These are phyloP conservation scores for Antheraea pernyi DNA, from an alignment of 1,140 invertebrate genomes.

Conservation along the genomic window DNA sequence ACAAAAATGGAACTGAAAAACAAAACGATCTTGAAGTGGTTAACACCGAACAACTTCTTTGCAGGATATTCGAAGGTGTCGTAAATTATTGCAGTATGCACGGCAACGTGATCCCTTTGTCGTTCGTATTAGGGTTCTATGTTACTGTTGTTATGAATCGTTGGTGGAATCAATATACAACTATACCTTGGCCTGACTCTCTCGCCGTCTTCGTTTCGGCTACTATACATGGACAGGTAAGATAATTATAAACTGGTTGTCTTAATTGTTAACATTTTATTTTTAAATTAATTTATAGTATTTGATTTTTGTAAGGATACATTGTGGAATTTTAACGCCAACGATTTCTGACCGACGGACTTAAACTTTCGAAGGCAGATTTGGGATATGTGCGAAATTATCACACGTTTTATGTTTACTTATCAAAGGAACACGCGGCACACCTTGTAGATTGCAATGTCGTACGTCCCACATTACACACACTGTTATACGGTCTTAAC, in stretches of 20 bases:
- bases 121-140: slow-evolving; percentile 95
- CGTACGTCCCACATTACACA: not conserved
- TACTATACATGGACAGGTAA: slow-evolving; percentile 82
- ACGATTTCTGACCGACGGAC: too few species aligned
- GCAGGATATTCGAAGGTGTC: slow-evolving; percentile 87
- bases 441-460: not conserved
- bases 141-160: slow-evolving; percentile 94
- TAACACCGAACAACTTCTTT: slow-evolving; percentile 20
- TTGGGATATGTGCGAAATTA: not conserved
- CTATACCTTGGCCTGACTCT: slow-evolving; percentile 89
- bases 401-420: not conserved
- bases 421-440: not conserved
- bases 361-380: not conserved
- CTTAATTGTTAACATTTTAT: not conserved
- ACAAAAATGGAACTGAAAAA: slow-evolving; percentile 7
- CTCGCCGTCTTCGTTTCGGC: slow-evolving; percentile 91
- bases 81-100: slow-evolving; percentile 89
- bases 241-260: not conserved
- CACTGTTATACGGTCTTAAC: slow-evolving; percentile 4
- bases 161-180: slow-evolving; percentile 95
- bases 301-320: not conserved
- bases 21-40: not conserved
- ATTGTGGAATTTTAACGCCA: not conserved
- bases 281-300: not conserved
- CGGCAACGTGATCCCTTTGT: slow-evolving; percentile 89